Base-by-base conservation (phyloP, 2,797 vertebrate species). In the Vireo griseus region DNA sequence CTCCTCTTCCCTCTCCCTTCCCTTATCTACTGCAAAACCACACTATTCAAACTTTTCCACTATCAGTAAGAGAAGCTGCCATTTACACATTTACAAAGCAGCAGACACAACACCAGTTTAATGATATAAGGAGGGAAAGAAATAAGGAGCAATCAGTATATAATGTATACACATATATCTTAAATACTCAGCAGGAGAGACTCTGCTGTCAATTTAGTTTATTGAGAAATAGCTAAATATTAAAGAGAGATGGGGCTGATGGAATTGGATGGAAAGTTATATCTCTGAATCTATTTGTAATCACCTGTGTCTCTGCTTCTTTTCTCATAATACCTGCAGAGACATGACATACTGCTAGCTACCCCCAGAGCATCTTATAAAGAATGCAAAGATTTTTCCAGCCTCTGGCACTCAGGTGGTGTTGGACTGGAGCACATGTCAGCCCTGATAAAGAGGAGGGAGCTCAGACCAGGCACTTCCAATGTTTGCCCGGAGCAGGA, bases 81-180 rank as follows among this genome's bases (percentile, higher is more conserved):
- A 71, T 93, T 96, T 96, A 95, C 92, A 93, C 89, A 82, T 96
- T 94, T 91, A 58, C 78, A 92, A 84, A 93, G 92, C 94, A 82
- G 55, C 73, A 96, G 94, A 94, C 92, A 94, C 84, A 96, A 91
- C 94, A 96, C 71, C 55, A 85, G 29, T 92, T 94, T 92, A 92
- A 94, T 59, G 91, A 73, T 85, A 67, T 25, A 88, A 88, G 65
- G 86, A 90, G 31, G 48, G 51, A 82, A 88, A 76, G 86, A 91
- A 91, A 79, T 79, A 93, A 73, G 81, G 52, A 93, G 55, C 1
- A 7, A 87, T 79, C 55, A 45, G 39, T 82, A 69, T 82, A 79
- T 82, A 87, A 95, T 31, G 26, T 63, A 86, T 37, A 92, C 44
- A 86, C 10, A 48, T 83, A 54, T 88, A 76, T 87, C 92, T 92